Percentiles rank a stretch among this genome's conserved stretches.
Evolutionary conservation across 2,797 vertebrate genomes (phyloP).

Genomic region (Smutsia temminckii): DNA sequence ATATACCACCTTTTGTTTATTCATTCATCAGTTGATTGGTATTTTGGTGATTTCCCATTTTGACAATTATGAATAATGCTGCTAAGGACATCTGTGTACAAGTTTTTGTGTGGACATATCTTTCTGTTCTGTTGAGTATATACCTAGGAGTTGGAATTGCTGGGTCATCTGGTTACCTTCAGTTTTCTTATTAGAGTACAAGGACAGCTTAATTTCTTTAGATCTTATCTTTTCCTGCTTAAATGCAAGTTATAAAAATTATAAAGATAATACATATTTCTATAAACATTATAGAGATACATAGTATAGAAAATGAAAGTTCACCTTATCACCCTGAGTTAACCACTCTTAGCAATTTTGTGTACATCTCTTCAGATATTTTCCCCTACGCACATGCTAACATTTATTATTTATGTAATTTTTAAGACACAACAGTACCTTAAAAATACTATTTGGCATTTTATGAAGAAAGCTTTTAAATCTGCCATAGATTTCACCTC

Average conservation of each 20-base stretch:
- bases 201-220: slow-evolving; percentile 15
- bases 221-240: neutral
- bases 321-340: neutral
- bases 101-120: neutral
- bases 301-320: neutral
- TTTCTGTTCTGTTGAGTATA: neutral
- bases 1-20: neutral
- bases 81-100: neutral
- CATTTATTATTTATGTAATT: neutral
- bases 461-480: neutral
- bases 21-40: neutral
- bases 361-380: neutral
- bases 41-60: neutral
- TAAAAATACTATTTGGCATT: neutral
- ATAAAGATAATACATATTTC: too few relatives aligned
- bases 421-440: neutral
- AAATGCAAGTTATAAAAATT: neutral
- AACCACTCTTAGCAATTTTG: neutral
- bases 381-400: neutral
- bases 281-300: neutral
- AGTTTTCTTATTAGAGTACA: neutral
- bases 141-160: neutral
- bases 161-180: neutral
- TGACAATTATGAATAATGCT: too few relatives aligned
- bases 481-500: neutral